phyloP scores from a whole-genome alignment of 2,797 vertebrate species.

The Silurus lanzhouensis region DNA sequence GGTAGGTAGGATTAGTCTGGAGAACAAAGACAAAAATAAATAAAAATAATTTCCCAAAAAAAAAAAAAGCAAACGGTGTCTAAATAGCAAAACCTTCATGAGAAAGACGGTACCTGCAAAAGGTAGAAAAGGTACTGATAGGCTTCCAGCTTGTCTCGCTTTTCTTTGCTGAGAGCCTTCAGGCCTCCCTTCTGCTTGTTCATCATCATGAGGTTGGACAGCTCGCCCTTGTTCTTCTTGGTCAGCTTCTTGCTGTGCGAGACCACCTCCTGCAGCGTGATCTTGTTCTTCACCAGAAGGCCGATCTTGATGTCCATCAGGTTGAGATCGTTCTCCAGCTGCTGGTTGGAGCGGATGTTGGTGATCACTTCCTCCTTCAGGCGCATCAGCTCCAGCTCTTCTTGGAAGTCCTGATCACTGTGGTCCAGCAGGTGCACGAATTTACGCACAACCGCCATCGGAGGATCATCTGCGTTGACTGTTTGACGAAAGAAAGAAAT shows the following conservation, averaged over 20 bases:
- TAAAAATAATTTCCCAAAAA: background rate
- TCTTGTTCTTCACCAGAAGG: conserved; percentile 96
- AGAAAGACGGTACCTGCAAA: conserved; percentile 78
- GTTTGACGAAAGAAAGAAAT: conserved; percentile 29
- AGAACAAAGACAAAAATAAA: conserved; percentile 27
- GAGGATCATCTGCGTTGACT: conserved; percentile 92
- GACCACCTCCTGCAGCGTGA: conserved; percentile 96
- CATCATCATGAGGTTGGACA: conserved; percentile 98
- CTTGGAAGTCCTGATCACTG: conserved; percentile 98
- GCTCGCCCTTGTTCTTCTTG: conserved; percentile 95
- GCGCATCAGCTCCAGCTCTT: conserved; percentile 94
- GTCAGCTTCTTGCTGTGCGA: conserved; percentile 98
- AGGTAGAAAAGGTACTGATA: conserved; percentile 96
- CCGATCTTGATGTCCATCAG: conserved; percentile 99
- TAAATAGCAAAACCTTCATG: background rate
- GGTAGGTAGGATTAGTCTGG: conserved; percentile 94
- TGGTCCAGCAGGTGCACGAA: conserved; percentile 97
- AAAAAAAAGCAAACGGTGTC: background rate
- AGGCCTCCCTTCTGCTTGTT: conserved; percentile 94
- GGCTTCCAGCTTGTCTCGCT: conserved; percentile 90
- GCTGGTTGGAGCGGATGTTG: conserved; percentile 95
- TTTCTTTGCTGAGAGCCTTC: conserved; percentile 97
- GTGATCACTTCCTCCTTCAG: conserved; percentile 94
- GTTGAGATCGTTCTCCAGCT: conserved; percentile 97
- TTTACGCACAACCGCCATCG: conserved; percentile 94